Evolutionary conservation across 2,113 vertebrate species (phyloP).

Genomic region (Poeciliopsis occidentalis): DNA sequence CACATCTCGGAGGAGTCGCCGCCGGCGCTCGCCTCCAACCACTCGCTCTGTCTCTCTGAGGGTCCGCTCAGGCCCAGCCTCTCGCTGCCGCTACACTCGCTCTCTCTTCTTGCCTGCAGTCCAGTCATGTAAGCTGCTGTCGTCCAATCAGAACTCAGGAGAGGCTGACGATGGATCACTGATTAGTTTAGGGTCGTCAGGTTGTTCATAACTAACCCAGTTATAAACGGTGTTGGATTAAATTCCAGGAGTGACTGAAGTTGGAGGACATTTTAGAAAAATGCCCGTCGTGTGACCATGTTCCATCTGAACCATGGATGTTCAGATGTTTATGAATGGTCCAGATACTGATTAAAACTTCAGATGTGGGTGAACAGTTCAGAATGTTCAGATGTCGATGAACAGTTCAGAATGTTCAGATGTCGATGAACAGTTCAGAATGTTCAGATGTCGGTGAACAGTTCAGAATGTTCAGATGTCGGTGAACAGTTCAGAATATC

Average conservation of each 20-base stretch:
- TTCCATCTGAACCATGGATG: too few species aligned
- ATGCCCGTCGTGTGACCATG: too few species aligned
- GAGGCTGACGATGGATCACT: not conserved
- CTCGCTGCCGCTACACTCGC: constrained; percentile 66
- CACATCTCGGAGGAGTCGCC: constrained; percentile 56
- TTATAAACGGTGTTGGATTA: not conserved
- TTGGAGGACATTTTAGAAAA: not conserved
- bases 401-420: not conserved
- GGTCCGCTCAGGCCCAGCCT: constrained; percentile 71
- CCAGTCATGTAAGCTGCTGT: constrained; percentile 74
- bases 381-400: not conserved
- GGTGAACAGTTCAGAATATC: not conserved
- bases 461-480: too few species aligned
- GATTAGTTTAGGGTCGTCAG: not conserved
- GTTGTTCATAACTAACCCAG: not conserved
- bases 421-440: too few species aligned
- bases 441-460: too few species aligned
- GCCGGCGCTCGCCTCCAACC: constrained; percentile 54
- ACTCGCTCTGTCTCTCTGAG: constrained; percentile 75
- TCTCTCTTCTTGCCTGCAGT: constrained; percentile 75
- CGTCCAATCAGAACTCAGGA: not conserved
- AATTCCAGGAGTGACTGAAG: not conserved
- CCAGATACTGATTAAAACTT: too few species aligned
- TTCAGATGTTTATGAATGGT: too few species aligned
- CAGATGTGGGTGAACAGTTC: not conserved